Conservation (phyloP, 2,888 invertebrate species). For the Drosophila villosipedis region DNA sequence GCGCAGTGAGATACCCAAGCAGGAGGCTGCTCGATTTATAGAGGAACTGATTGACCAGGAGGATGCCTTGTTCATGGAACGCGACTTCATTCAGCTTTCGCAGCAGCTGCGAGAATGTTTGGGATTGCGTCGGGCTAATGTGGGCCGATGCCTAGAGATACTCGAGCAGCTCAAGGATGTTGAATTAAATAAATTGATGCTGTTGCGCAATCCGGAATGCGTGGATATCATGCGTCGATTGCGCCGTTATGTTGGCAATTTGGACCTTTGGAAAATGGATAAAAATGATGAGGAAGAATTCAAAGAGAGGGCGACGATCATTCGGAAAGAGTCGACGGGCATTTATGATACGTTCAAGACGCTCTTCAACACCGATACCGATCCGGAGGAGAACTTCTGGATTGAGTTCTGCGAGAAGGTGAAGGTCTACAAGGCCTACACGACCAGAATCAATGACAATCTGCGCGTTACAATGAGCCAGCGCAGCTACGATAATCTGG, state of each 20-base stretch:
- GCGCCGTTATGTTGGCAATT: conserved; percentile 92
- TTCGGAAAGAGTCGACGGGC: conserved; percentile 89
- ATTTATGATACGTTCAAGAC: conserved; percentile 85
- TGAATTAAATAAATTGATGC: conserved; percentile 88
- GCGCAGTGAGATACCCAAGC: conserved; percentile 75
- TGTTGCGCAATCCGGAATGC: conserved; percentile 92
- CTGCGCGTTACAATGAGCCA: conserved; percentile 81
- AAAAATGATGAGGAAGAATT: conserved; percentile 88
- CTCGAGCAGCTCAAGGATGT: conserved; percentile 87
- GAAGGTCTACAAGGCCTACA: conserved; percentile 88
- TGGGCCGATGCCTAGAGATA: conserved; percentile 89
- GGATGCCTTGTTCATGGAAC: conserved; percentile 81
- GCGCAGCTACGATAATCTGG: conserved; percentile 72
- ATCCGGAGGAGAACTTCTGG: conserved; percentile 89
- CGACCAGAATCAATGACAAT: conserved; percentile 86
- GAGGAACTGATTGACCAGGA: conserved; percentile 82
- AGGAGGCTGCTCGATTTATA: conserved; percentile 80
- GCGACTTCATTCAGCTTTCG: conserved; percentile 82
- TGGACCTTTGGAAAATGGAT: conserved; percentile 89
- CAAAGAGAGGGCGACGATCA: conserved; percentile 89
- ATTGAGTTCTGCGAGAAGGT: conserved; percentile 90
- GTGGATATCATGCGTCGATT: conserved; percentile 92
- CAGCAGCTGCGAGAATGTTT: conserved; percentile 84
- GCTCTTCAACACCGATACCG: conserved; percentile 87
- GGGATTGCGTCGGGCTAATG: conserved; percentile 87